Base-by-base conservation (phyloP, 2,113 vertebrate genomes). In the Gymnogyps californianus region DNA sequence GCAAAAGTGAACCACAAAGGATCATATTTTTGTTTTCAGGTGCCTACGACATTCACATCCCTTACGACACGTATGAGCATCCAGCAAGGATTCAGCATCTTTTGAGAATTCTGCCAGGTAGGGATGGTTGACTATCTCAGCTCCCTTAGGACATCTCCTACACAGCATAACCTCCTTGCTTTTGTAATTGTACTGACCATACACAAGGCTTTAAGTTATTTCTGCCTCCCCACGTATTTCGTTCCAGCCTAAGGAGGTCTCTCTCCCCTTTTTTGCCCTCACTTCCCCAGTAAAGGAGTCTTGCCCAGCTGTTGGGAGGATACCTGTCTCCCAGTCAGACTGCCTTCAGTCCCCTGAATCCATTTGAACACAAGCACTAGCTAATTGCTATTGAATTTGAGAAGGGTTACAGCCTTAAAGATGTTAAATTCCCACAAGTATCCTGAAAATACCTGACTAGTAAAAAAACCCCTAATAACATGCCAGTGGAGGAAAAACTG, bases 401-500 rank as follows among this genome's bases (percentile, higher is more conserved):
- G 69, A 69, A 57, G 34, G 44, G 9, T 74, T 81, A 42, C 51
- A 12, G 13, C 11, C 11, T 78, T 72, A 36, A 46, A 64, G 17
- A 25, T 14, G 6, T 28, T 74, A 76, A 64, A 78, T 74, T 84
- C 32, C 32, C 46, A 40, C 16, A 85, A 59, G 24, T 13, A 36
- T 64, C 70, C 32, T 51, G 31, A 70, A 87, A 83, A 77, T 12
- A 72, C 6, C 7, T 12, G 19, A 64, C 34, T 34, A 58, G 28
- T 44, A 6, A 47, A 62, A 75, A 36, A 38, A 2, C 2, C 6
- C 8, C 8, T 55, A 54, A 44, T 40, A 76, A 62, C 16, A 20
- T 0, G 8, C 4, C 1, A 1, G 26, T 5, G 10, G 40, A 61
- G 8, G 21, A 25, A 79, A 86, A 83, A 44, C 18, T 22, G 15